A percentile compares a stretch with the other conserved stretches of the same genome.
Conservation (phyloP, 2,888 invertebrate species). For the Xanthostigma xanthostigma region DNA sequence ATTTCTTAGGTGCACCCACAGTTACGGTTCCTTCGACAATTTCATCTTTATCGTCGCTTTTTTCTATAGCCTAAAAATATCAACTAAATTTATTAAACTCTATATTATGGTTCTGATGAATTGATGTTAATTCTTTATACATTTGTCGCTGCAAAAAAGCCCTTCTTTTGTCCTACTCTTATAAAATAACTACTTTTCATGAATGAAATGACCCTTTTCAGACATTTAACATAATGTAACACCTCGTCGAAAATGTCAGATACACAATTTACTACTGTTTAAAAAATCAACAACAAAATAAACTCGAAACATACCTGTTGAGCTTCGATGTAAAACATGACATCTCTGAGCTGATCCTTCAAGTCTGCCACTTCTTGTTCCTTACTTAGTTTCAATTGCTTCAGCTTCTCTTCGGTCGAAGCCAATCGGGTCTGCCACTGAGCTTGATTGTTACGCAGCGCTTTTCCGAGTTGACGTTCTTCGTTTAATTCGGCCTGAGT, state of each 20-base stretch:
- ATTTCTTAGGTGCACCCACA: constrained; percentile 27
- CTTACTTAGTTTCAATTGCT: constrained; percentile 29
- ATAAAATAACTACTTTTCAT: too few species aligned
- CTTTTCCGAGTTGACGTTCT: constrained; percentile 71
- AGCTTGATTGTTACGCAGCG: constrained; percentile 58
- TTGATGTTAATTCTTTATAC: constrained; percentile 23
- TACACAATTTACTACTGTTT: too few species aligned
- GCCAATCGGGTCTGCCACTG: constrained; percentile 51
- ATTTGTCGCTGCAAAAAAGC: neutral
- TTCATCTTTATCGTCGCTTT: constrained; percentile 38
- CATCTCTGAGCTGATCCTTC: constrained; percentile 84
- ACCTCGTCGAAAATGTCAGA: too few species aligned
- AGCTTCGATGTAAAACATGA: constrained; percentile 94
- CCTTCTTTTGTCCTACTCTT: too few species aligned
- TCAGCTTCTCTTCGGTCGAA: constrained; percentile 34
- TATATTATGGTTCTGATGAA: neutral
- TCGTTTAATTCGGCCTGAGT: constrained; percentile 60
- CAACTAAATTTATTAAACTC: neutral
- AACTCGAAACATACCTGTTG: constrained; percentile 30
- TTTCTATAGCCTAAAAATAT: constrained; percentile 28
- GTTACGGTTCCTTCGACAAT: constrained; percentile 45
- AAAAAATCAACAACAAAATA: too few species aligned
- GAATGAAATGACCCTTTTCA: too few species aligned
- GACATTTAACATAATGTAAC: too few species aligned
- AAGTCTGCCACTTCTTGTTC: constrained; percentile 62